Conservation (phyloP, 1,140 invertebrate genomes). For the Popillia japonica region DNA sequence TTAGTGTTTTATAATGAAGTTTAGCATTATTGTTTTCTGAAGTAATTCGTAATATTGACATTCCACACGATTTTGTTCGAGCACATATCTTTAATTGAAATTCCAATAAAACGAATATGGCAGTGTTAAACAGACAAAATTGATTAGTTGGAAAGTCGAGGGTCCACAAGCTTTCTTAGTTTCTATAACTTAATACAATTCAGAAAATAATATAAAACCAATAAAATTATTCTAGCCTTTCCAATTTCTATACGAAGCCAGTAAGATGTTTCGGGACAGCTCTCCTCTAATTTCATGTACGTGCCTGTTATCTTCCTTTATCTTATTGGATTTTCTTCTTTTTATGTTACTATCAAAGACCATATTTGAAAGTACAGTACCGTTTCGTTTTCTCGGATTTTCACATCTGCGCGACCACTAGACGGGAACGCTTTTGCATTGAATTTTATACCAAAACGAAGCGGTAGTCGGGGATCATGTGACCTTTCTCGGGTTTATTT, state of each 20-base stretch:
- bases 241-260: background rate
- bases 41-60: no score
- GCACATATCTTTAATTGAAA: no score
- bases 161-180: no score
- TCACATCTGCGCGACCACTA: constrained; percentile 11
- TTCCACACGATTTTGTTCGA: no score
- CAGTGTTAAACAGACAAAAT: no score
- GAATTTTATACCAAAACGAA: constrained; percentile 19
- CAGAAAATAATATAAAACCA: no score
- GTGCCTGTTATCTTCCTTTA: background rate
- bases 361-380: background rate
- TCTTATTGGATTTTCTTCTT: background rate
- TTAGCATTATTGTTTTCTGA: no score
- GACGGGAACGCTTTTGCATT: constrained; percentile 22
- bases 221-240: no score
- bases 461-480: background rate
- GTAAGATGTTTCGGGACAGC: background rate
- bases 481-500: constrained; percentile 30
- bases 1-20: no score
- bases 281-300: background rate
- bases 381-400: constrained; percentile 1
- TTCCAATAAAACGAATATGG: no score
- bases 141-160: no score
- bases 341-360: constrained; percentile 16
- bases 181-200: no score